Evolutionary conservation across 2,888 invertebrate genomes (phyloP).

Genomic region (Drosophila multiciliata): DNA sequence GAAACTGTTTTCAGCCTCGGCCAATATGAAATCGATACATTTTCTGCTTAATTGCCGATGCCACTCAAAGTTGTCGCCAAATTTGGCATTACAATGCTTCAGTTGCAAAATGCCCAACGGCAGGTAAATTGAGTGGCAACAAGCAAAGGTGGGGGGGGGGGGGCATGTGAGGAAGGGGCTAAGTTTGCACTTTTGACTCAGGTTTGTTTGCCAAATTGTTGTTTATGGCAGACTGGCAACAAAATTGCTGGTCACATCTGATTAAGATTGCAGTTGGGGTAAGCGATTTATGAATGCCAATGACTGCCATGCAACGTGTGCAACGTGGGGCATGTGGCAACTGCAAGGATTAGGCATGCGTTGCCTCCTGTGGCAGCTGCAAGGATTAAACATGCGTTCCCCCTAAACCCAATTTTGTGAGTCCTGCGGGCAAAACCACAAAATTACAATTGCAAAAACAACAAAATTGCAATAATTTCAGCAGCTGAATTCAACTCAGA

Average conservation of each 20-base stretch:
- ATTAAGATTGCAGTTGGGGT: constrained; percentile 64
- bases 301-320: constrained; percentile 23
- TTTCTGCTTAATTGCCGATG: constrained; percentile 45
- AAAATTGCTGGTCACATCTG: constrained; percentile 67
- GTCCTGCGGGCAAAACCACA: constrained; percentile 26
- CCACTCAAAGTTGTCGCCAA: constrained; percentile 53
- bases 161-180: too few species aligned
- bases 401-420: not conserved
- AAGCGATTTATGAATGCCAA: constrained; percentile 71
- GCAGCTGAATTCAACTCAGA: constrained; percentile 16
- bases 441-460: constrained; percentile 28
- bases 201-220: constrained; percentile 53
- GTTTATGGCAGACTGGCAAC: constrained; percentile 53
- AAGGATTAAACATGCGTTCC: constrained; percentile 22
- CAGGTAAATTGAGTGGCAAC: constrained; percentile 1
- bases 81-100: constrained; percentile 54
- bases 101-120: constrained; percentile 30
- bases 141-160: not conserved
- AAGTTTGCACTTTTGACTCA: constrained; percentile 29
- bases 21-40: constrained; percentile 24
- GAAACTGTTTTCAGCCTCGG: not conserved
- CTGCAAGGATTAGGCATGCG: constrained; percentile 26
- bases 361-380: constrained; percentile 8
- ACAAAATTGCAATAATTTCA: not conserved
- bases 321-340: constrained; percentile 1